Base-by-base conservation (phyloP, 2,113 vertebrate genomes). In the Passer domesticus region DNA sequence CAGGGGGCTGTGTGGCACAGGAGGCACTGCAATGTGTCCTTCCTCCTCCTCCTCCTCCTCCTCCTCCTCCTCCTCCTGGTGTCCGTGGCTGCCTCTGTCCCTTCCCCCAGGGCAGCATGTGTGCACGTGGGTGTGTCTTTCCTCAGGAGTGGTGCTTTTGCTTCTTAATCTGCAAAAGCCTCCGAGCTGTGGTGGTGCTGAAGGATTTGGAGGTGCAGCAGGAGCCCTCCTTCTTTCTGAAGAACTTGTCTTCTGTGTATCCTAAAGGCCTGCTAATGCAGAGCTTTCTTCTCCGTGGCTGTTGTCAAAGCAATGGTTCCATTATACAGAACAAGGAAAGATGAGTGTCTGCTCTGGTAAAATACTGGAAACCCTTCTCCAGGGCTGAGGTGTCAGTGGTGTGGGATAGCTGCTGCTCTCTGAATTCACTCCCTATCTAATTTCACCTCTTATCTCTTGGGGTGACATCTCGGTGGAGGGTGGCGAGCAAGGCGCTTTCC, bases 111-210 rank as follows among this genome's bases (percentile, higher is more conserved):
- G 50, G 55, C 60, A 35, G 55, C 86, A 37, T 81, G 95, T 89
- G 86, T 81, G 90, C 82, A 69, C 0, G 88, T 93, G 92, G 89
- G 86, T 63, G 86, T 93, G 72, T 81, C 69, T 89, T 93, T 89
- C 68, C 76, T 94, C n/a, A 37, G 47, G 41, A 87, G 79, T n/a
- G 88, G 33, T 90, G 80, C 69, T 25, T 92, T 78, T 90, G 64
- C 75, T 89, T 63, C 92, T 93, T 96, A 75, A 95, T 87, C 95
- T 88, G 86, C 73, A 72, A 50, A 92, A 94, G 83, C 80, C 83
- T 90, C 47, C 76, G 28, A 93, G 86, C 76, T 87, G 55, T 63
- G 58, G 47, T 47, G 87, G 25, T 67, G 39, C 52, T n/a, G 60
- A 18, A 89, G 73, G 76, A 49, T 92, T 90, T 87, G 83, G 30